Percentiles rank a stretch among this genome's conserved stretches.
These are phyloP conservation scores for Sebastes ruberrimus DNA, from an alignment of 2,797 vertebrate genomes.

Conservation along the genomic window DNA sequence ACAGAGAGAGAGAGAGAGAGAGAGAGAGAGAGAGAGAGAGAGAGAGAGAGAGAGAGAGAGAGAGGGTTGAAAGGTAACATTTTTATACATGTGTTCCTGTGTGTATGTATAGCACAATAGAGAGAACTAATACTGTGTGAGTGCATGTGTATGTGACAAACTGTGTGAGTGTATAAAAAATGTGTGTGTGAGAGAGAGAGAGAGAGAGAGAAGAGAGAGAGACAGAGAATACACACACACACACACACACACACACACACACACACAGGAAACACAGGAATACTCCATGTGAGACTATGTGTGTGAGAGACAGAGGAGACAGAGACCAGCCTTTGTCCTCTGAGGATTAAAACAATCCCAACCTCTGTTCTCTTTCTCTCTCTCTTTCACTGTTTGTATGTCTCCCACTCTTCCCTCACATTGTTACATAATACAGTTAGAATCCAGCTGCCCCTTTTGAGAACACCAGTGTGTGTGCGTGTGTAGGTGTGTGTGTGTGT, in stretches of 20 bases:
- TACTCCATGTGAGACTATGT: neutral
- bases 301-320: neutral
- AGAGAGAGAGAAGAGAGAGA: neutral
- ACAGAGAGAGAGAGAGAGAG: neutral
- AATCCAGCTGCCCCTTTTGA: constrained; percentile 32
- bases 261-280: neutral
- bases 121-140: neutral
- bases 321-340: constrained; percentile 40
- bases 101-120: neutral
- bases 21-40: neutral
- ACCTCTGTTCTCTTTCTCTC: constrained; percentile 35
- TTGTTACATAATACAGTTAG: constrained; percentile 43
- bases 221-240: neutral
- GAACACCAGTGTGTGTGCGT: neutral
- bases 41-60: no score
- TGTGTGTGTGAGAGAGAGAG: neutral
- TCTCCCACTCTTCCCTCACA: constrained; percentile 15
- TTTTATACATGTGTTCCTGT: neutral
- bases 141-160: no score
- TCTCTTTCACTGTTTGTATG: neutral
- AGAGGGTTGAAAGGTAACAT: neutral
- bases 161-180: neutral
- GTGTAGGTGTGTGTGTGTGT: neutral
- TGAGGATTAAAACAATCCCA: constrained; percentile 39
- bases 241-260: neutral